These are phyloP conservation scores for Batillaria attramentaria DNA, from an alignment of 1,140 invertebrate genomes.

Conservation along the genomic window DNA sequence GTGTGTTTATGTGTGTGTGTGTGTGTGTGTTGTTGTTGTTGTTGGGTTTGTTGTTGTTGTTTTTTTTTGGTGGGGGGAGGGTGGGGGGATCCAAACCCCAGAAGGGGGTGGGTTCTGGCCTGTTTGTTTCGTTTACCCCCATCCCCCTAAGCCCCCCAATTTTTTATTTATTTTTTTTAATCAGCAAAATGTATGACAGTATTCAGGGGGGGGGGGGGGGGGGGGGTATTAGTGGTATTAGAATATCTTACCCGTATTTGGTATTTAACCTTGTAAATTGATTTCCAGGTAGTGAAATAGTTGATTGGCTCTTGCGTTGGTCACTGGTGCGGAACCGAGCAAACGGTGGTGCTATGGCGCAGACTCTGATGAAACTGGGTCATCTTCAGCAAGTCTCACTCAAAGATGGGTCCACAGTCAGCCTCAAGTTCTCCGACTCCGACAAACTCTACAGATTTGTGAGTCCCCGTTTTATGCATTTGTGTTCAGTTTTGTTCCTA, in stretches of 20 bases:
- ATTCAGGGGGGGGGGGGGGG: no score
- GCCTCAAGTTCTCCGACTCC: constrained; percentile 54
- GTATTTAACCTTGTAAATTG: no score
- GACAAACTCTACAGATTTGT: constrained; percentile 64
- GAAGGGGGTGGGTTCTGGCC: no score
- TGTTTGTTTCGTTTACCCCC: no score
- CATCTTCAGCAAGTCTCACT: constrained; percentile 62
- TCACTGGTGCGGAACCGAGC: constrained; percentile 58
- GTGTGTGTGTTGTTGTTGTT: background rate
- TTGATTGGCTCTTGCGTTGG: constrained; percentile 62
- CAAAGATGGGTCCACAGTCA: constrained; percentile 53
- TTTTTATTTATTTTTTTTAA: no score
- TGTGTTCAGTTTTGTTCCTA: background rate
- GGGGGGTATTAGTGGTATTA: no score
- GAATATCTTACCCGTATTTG: background rate
- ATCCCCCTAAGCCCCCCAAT: no score
- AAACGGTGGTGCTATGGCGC: constrained; percentile 59
- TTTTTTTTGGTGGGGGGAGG: no score
- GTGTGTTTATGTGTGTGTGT: no score
- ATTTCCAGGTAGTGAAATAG: constrained; percentile 51
- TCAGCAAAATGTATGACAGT: no score
- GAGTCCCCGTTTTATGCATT: constrained; percentile 36
- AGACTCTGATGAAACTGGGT: constrained; percentile 58
- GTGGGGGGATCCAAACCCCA: no score
- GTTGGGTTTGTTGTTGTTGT: background rate